Percentiles rank a stretch among this genome's conserved stretches.
Evolutionary conservation across 2,797 vertebrate genomes (phyloP).

Genomic region (Sebastes kiyomatsui): DNA sequence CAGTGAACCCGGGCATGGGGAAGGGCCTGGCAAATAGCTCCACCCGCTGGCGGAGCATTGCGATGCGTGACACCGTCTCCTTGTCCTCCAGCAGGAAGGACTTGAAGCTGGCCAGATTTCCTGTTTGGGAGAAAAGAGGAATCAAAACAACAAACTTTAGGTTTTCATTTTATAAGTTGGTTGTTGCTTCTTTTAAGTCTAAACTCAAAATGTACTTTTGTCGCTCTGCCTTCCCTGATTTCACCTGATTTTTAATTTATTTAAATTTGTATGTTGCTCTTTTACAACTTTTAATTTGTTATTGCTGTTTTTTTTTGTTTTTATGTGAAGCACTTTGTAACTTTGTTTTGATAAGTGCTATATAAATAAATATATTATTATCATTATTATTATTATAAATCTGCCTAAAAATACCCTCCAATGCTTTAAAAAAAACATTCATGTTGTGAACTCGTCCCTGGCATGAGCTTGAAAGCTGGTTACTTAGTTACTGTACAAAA

Average conservation of each 20-base stretch:
- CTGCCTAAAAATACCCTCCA: neutral
- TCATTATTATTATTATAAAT: neutral
- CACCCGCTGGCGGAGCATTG: constrained; percentile 83
- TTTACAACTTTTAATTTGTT: neutral
- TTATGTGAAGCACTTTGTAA: too few species aligned
- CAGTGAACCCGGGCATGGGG: constrained; percentile 88
- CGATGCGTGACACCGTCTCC: constrained; percentile 72
- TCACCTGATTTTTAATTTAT: too few species aligned
- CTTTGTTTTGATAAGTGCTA: too few species aligned
- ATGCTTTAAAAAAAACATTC: neutral
- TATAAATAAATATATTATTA: too few species aligned
- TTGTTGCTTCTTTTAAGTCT: too few species aligned
- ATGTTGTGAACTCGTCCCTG: neutral
- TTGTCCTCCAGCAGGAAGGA: constrained; percentile 82
- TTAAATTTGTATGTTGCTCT: too few species aligned
- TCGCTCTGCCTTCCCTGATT: too few species aligned
- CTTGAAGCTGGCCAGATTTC: constrained; percentile 86
- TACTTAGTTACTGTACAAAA: neutral
- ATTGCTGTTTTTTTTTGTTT: too few species aligned
- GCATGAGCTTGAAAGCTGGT: too few species aligned
- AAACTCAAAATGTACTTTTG: too few species aligned
- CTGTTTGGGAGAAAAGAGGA: constrained; percentile 53
- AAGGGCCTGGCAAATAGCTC: constrained; percentile 89
- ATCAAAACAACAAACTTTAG: neutral
- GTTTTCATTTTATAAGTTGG: too few species aligned